Conservation (phyloP, 2,797 vertebrate species). For the Linurgus olivaceus region DNA sequence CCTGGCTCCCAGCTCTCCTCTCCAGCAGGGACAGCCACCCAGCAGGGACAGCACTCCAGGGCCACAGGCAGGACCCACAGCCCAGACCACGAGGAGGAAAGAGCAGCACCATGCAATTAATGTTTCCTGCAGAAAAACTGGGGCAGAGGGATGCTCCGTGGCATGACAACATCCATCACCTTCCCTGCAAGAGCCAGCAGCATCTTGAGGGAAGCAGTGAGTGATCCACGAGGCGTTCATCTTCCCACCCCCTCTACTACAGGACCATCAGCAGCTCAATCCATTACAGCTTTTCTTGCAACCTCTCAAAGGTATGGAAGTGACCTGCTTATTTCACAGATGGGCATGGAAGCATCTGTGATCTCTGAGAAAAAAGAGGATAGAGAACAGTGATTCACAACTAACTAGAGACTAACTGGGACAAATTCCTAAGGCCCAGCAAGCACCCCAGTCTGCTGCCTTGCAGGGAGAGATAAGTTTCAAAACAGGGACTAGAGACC, state of each 20-base stretch:
- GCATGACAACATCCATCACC: background rate
- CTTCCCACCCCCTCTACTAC: background rate
- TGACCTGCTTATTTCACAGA: background rate
- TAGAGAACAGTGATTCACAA: background rate
- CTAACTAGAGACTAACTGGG: background rate
- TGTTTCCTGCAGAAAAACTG: background rate
- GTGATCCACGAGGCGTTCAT: rapidly evolving
- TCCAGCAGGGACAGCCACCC: background rate
- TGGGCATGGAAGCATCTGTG: background rate
- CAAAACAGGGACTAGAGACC: background rate
- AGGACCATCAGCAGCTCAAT: background rate
- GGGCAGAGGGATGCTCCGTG: background rate
- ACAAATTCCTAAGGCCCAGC: background rate
- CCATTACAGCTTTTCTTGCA: background rate
- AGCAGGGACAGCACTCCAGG: background rate
- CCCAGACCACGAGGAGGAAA: background rate
- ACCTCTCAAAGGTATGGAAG: background rate
- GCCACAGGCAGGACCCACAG: background rate
- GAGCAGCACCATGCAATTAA: rapidly evolving
- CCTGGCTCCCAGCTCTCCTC: background rate
- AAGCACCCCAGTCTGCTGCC: background rate
- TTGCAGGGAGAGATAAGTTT: background rate
- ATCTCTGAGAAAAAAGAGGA: background rate
- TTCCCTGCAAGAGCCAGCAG: background rate
- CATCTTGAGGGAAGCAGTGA: background rate